Percentiles rank a stretch among this genome's conserved stretches.
Conservation (phyloP, 2,888 invertebrate genomes). For the Amiota mariae region DNA sequence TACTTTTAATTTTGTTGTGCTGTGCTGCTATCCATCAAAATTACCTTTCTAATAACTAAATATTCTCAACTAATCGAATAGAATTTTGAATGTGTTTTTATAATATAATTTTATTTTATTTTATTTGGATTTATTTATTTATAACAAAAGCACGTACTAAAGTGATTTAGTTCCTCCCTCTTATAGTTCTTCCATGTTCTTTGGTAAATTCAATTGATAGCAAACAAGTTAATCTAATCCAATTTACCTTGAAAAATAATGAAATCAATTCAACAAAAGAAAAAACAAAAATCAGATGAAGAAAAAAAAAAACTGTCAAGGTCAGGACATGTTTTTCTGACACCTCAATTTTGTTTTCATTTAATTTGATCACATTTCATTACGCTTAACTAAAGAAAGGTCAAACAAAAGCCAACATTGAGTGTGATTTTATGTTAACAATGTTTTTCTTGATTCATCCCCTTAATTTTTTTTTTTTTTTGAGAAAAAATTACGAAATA, state of each 20-base stretch:
- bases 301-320: conserved; percentile 1
- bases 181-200: no score
- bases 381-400: conserved; percentile 18
- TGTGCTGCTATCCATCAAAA: no score
- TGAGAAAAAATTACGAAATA: neutral
- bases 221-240: no score
- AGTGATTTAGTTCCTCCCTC: no score
- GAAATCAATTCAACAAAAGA: neutral
- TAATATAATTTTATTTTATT: no score
- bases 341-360: conserved; percentile 13
- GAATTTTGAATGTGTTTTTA: no score
- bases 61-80: neutral
- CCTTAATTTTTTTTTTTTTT: neutral
- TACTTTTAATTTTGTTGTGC: no score
- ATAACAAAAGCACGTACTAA: no score
- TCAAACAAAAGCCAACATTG: conserved; percentile 2
- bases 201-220: no score
- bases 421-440: neutral
- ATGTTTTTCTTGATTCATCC: neutral
- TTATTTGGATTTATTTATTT: no score
- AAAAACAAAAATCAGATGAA: no score
- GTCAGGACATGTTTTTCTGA: conserved; percentile 16
- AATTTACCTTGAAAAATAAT: neutral
- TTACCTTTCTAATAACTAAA: neutral
- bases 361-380: neutral